Conservation (phyloP, 2,113 vertebrate species). For the Pelvicachromis taeniatus region DNA sequence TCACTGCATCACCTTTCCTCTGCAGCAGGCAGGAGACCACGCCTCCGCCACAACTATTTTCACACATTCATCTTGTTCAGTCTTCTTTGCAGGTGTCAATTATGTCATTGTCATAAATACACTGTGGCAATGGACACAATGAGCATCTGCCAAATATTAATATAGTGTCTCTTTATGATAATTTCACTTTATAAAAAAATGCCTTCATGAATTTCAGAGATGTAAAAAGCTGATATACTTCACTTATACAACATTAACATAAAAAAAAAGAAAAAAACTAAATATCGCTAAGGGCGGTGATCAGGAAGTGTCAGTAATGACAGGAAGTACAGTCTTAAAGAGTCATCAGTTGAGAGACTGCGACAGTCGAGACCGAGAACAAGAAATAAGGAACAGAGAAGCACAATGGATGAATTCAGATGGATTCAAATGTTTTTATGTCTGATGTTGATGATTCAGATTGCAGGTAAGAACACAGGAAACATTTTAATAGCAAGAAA, state of each 20-base stretch:
- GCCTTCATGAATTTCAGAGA: background rate
- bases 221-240: background rate
- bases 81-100: background rate
- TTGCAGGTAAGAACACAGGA: background rate
- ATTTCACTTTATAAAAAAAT: background rate
- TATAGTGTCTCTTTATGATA: background rate
- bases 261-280: background rate
- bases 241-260: background rate
- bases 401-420: background rate
- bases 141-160: background rate
- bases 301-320: background rate
- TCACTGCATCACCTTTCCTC: too few relatives aligned
- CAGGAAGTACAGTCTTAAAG: background rate
- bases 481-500: background rate
- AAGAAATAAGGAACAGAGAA: background rate
- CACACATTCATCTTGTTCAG: background rate
- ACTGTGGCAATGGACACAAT: background rate
- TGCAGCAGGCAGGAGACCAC: too few relatives aligned
- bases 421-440: background rate
- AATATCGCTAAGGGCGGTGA: background rate
- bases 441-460: background rate
- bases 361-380: background rate
- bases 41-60: too few relatives aligned
- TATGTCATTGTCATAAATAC: background rate
- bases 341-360: background rate